These are phyloP conservation scores for Hymenopus coronatus DNA, from an alignment of 2,888 invertebrate genomes.

Conservation along the genomic window DNA sequence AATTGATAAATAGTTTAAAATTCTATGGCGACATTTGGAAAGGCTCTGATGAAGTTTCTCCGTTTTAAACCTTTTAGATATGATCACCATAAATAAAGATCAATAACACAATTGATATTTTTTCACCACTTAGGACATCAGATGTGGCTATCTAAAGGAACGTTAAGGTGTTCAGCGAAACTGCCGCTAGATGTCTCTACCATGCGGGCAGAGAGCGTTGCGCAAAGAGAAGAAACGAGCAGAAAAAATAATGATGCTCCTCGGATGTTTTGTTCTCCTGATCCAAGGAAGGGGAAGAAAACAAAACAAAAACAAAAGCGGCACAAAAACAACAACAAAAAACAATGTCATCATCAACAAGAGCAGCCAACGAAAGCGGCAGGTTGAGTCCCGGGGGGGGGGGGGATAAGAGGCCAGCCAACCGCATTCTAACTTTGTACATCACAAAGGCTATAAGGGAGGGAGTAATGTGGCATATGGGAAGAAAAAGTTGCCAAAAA, in stretches of 20 bases:
- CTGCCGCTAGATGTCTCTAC: not conserved
- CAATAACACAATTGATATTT: no score
- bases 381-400: not conserved
- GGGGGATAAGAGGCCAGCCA: not conserved
- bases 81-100: no score
- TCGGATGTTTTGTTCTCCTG: conserved; percentile 4
- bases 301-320: conserved; percentile 13
- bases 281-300: conserved; percentile 2
- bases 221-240: not conserved
- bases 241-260: not conserved
- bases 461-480: not conserved
- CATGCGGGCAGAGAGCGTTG: not conserved
- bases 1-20: no score
- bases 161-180: not conserved
- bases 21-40: no score
- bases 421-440: not conserved
- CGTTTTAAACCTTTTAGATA: no score
- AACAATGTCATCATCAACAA: not conserved
- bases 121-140: no score
- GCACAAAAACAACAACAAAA: conserved; percentile 5
- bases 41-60: no score
- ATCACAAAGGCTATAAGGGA: not conserved
- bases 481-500: not conserved
- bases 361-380: not conserved
- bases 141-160: not conserved